A percentile compares a stretch with the other conserved stretches of the same genome.
Conservation (phyloP, 2,113 vertebrate genomes). For the Prunella fulvescens region DNA sequence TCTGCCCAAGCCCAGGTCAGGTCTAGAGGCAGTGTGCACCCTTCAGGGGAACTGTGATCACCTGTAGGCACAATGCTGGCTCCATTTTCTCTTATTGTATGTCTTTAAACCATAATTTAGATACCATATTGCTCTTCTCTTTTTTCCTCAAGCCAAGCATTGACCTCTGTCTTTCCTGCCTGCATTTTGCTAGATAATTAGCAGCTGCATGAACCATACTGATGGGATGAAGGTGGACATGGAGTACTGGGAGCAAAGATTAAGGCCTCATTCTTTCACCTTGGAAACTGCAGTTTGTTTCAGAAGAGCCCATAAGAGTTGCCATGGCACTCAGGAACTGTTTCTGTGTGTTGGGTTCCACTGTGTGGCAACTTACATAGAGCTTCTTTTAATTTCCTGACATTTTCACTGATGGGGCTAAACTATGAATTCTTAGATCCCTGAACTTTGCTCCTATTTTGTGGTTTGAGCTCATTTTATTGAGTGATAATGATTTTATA, state of each 20-base stretch:
- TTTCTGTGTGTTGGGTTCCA: neutral
- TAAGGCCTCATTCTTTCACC: conserved; percentile 27
- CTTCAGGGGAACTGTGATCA: neutral
- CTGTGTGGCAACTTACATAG: neutral
- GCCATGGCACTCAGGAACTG: neutral
- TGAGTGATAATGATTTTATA: conserved; percentile 49
- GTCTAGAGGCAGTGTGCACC: neutral
- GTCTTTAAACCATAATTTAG: neutral
- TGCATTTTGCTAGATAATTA: conserved; percentile 13
- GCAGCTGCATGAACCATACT: neutral
- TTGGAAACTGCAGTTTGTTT: conserved; percentile 6
- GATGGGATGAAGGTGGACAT: neutral
- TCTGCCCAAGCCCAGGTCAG: neutral
- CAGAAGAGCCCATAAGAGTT: conserved; percentile 6
- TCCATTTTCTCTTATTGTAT: neutral
- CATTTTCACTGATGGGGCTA: neutral
- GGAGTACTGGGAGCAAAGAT: neutral
- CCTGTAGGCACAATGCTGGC: neutral
- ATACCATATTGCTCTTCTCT: neutral
- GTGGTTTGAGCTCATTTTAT: conserved; percentile 15
- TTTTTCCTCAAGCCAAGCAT: neutral
- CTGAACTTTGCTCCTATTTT: conserved; percentile 48
- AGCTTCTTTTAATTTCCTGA: conserved; percentile 23
- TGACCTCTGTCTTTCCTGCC: neutral
- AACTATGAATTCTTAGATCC: conserved; percentile 9